Evolutionary conservation across 2,797 vertebrate species (phyloP).

Genomic region (Bradypodion pumilum): DNA sequence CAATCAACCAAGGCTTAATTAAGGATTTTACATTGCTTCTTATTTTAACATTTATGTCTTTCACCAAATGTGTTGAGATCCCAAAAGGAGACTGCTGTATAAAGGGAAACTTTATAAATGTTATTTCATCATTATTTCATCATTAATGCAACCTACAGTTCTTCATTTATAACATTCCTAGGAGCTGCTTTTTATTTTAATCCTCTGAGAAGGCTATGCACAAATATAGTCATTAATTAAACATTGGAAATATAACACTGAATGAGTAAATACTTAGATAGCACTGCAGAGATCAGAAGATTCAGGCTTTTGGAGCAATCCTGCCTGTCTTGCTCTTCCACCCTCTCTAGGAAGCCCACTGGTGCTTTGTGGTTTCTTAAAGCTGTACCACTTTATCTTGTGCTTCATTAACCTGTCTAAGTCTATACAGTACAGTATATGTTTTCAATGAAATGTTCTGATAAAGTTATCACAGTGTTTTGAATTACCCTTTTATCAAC

Average conservation of each 20-base stretch:
- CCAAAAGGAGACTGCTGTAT: neutral
- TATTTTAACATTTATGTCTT: neutral
- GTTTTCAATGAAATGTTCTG: constrained; percentile 52
- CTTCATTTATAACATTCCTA: neutral
- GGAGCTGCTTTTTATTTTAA: neutral
- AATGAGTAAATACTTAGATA: constrained; percentile 1
- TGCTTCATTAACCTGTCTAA: constrained; percentile 37
- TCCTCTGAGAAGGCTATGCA: neutral
- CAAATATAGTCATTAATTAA: constrained; percentile 6
- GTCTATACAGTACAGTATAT: no score
- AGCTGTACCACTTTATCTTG: constrained; percentile 22
- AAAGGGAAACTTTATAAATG: neutral
- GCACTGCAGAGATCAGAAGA: neutral
- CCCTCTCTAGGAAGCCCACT: neutral
- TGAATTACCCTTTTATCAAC: constrained; percentile 18
- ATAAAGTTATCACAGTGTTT: constrained; percentile 31
- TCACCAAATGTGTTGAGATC: neutral
- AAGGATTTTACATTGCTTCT: neutral
- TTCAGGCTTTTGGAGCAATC: neutral
- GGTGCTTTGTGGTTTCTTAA: constrained; percentile 22
- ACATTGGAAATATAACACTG: neutral
- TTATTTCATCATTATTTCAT: neutral
- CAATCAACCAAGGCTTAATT: no score
- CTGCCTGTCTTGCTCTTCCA: neutral
- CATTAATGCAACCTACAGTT: neutral